Conservation (phyloP, 2,797 vertebrate genomes). For the Crypturellus tataupa region DNA sequence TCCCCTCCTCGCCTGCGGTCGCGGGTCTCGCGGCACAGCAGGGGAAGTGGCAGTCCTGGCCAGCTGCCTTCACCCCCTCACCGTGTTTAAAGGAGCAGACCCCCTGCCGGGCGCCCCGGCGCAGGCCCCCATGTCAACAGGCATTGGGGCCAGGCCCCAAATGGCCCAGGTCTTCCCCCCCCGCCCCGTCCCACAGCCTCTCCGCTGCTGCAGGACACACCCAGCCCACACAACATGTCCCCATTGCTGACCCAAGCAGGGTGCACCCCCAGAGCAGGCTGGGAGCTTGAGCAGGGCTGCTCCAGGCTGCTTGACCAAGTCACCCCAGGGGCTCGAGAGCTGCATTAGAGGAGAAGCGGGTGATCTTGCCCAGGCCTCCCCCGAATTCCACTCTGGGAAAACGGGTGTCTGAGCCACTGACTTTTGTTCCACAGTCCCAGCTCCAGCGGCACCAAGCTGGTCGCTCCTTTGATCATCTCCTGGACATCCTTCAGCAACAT, state of each 20-base stretch:
- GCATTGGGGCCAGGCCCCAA: background rate
- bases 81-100: background rate
- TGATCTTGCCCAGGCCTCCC: background rate
- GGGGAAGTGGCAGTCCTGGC: slow-evolving; percentile 55
- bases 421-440: background rate
- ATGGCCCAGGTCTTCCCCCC: too few relatives aligned
- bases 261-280: background rate
- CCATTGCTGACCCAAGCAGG: background rate
- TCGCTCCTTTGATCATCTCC: background rate
- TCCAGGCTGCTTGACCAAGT: too few relatives aligned
- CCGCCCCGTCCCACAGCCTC: background rate
- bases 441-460: background rate
- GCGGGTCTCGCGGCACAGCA: background rate
- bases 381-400: background rate
- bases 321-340: background rate
- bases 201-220: too few relatives aligned
- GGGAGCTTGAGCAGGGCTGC: background rate
- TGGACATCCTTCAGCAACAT: background rate
- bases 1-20: slow-evolving; percentile 79
- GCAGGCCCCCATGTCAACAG: background rate
- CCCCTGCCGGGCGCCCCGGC: rapidly evolving
- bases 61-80: background rate
- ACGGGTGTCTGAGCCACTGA: background rate
- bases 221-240: too few relatives aligned
- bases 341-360: background rate